Conservation (phyloP, 2,888 invertebrate species). For the Acronicta psi region DNA sequence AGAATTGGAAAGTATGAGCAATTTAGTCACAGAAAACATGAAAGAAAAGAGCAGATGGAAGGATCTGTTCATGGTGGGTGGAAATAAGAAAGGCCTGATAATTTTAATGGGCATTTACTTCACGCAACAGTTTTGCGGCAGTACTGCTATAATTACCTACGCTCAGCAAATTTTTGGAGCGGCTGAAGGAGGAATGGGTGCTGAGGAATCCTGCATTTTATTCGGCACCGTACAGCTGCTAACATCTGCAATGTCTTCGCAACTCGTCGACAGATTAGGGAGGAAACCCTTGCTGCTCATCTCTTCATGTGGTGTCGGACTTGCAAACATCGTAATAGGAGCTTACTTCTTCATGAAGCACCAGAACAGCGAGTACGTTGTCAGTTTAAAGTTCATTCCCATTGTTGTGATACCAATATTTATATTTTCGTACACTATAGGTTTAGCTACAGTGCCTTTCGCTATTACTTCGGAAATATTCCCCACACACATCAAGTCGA, state of each 20-base stretch:
- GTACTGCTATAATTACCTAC: constrained; percentile 89
- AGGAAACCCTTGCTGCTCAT: constrained; percentile 89
- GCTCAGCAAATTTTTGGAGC: constrained; percentile 90
- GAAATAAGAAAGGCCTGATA: constrained; percentile 88
- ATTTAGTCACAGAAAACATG: constrained; percentile 86
- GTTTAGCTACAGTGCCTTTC: constrained; percentile 90
- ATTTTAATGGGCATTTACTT: constrained; percentile 90
- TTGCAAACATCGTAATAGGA: constrained; percentile 87
- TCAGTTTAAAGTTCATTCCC: constrained; percentile 87
- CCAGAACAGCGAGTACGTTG: constrained; percentile 78
- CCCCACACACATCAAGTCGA: constrained; percentile 90
- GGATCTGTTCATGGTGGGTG: constrained; percentile 82
- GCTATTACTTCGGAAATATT: constrained; percentile 91
- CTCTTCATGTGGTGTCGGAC: constrained; percentile 88
- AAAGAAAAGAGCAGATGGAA: constrained; percentile 83
- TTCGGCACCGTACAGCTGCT: constrained; percentile 87
- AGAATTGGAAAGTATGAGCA: constrained; percentile 88
- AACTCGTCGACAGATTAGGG: constrained; percentile 90
- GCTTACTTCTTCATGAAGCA: constrained; percentile 88
- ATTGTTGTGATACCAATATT: constrained; percentile 89
- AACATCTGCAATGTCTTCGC: constrained; percentile 88
- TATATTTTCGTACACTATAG: constrained; percentile 90
- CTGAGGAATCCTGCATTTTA: constrained; percentile 86
- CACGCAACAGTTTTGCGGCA: constrained; percentile 90
- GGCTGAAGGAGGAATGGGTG: constrained; percentile 82